Evolutionary conservation across 2,113 vertebrate species (phyloP).

Genomic region (Plotosus lineatus): DNA sequence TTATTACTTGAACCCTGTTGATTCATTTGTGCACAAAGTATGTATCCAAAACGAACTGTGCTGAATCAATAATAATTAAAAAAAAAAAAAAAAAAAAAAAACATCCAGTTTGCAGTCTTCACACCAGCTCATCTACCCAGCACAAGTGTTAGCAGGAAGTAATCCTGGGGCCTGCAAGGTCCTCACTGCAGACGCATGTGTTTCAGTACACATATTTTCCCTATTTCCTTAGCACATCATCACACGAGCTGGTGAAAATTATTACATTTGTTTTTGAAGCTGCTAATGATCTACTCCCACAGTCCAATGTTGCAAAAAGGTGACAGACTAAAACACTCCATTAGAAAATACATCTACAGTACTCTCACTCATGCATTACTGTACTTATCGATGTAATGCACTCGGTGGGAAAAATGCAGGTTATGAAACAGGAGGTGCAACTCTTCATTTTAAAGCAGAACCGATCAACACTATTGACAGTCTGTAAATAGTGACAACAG

Average conservation of each 20-base stretch:
- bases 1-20: neutral
- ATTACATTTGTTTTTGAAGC: constrained; percentile 66
- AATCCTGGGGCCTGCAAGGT: constrained; percentile 69
- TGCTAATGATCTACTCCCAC: constrained; percentile 70
- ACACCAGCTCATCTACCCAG: constrained; percentile 70
- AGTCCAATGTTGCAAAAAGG: constrained; percentile 62
- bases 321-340: constrained; percentile 55
- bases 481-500: constrained; percentile 19
- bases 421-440: constrained; percentile 19
- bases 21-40: constrained; percentile 2
- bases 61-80: constrained; percentile 48
- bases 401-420: constrained; percentile 2
- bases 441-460: constrained; percentile 24
- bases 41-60: constrained; percentile 26
- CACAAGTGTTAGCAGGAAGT: constrained; percentile 70
- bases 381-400: constrained; percentile 37
- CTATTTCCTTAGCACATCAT: constrained; percentile 66
- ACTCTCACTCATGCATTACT: constrained; percentile 44
- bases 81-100: constrained; percentile 40
- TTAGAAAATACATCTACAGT: constrained; percentile 49
- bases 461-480: neutral
- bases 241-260: constrained; percentile 66
- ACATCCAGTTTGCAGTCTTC: constrained; percentile 62
- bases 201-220: constrained; percentile 66
- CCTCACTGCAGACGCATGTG: constrained; percentile 64